phyloP scores from a whole-genome alignment of 2,888 invertebrate species.

The Coelogynopora nodosa region DNA sequence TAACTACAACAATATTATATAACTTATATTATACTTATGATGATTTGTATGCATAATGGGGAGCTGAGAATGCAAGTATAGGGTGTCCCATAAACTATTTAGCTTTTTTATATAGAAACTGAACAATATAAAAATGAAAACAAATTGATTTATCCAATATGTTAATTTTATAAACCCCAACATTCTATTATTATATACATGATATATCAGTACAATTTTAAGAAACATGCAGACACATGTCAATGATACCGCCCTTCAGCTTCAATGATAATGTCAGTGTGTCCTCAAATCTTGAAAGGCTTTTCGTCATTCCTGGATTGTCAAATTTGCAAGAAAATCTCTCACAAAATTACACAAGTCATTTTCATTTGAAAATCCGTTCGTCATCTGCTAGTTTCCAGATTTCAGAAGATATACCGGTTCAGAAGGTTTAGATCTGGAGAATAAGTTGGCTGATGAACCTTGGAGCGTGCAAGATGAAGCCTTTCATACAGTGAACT shows the following conservation, averaged over 20 bases:
- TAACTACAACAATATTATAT: too few species aligned
- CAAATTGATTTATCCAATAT: neutral
- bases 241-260: neutral
- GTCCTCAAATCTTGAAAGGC: neutral
- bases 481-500: too few species aligned
- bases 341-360: neutral
- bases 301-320: neutral
- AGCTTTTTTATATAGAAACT: neutral
- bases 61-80: too few species aligned
- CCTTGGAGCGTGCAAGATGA: too few species aligned
- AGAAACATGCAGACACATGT: neutral
- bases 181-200: neutral
- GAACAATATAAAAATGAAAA: neutral
- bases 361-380: too few species aligned
- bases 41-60: too few species aligned
- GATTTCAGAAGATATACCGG: neutral
- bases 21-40: too few species aligned
- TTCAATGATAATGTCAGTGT: neutral
- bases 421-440: neutral
- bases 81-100: constrained; percentile 8
- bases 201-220: neutral
- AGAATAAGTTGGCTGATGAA: neutral
- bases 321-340: neutral
- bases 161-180: neutral
- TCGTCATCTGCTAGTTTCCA: too few species aligned